These are phyloP conservation scores for Sphaerophoria rueppellii DNA, from an alignment of 2,888 invertebrate species.

Conservation along the genomic window DNA sequence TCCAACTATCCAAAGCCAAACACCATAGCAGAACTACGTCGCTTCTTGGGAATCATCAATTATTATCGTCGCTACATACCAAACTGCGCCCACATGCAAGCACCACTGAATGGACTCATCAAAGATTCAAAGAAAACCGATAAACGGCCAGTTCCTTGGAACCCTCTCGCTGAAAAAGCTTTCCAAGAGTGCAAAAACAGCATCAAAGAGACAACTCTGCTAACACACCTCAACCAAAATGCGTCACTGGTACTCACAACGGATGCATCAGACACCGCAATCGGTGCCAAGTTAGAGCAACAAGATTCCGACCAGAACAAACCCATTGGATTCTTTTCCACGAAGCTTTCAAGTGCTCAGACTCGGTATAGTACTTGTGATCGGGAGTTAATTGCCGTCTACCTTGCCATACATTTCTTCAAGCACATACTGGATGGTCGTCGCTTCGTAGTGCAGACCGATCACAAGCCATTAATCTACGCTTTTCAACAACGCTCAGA, in stretches of 20 bases:
- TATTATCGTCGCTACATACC: slow-evolving; percentile 58
- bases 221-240: slow-evolving; percentile 3
- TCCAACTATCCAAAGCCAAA: slow-evolving; percentile 21
- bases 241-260: slow-evolving; percentile 21
- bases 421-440: slow-evolving; percentile 36
- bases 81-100: slow-evolving; percentile 27
- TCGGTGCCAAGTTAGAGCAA: slow-evolving; percentile 28
- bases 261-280: neutral
- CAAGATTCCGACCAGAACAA: slow-evolving; percentile 1
- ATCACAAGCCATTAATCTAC: slow-evolving; percentile 32
- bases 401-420: slow-evolving; percentile 34
- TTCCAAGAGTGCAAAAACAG: slow-evolving; percentile 33
- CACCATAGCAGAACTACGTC: slow-evolving; percentile 9
- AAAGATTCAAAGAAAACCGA: slow-evolving; percentile 37
- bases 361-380: slow-evolving; percentile 31
- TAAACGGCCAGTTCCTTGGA: slow-evolving; percentile 23
- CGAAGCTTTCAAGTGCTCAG: slow-evolving; percentile 68
- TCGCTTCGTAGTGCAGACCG: slow-evolving; percentile 24
- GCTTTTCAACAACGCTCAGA: slow-evolving; percentile 21
- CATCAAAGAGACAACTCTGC: slow-evolving; percentile 18
- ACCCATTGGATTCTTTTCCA: slow-evolving; percentile 78
- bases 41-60: slow-evolving; percentile 35
- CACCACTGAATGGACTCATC: too few species aligned
- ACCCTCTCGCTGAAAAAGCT: slow-evolving; percentile 6
- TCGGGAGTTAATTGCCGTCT: slow-evolving; percentile 18